Evolutionary conservation across 37 sponge, comb jelly and placozoan genomes (phyloP).

Genomic region (Spongilla lacustris): DNA sequence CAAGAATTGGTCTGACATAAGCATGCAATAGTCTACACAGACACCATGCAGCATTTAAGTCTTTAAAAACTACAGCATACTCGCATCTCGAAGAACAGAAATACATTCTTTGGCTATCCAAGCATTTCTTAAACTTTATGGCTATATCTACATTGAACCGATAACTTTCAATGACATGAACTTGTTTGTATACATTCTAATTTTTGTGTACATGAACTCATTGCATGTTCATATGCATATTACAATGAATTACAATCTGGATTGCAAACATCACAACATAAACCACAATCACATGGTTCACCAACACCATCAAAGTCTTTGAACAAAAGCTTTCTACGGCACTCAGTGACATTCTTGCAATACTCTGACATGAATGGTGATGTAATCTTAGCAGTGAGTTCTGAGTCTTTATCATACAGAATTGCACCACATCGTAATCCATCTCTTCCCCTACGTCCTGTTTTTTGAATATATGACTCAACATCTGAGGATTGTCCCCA

Average conservation of each 20-base stretch:
- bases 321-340: conserved; percentile 24
- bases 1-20: too few species aligned
- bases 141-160: too few species aligned
- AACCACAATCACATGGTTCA: neutral
- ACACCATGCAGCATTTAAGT: too few species aligned
- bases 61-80: too few species aligned
- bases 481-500: conserved; percentile 6
- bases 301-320: neutral
- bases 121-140: too few species aligned
- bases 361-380: conserved; percentile 9
- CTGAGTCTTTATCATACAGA: neutral
- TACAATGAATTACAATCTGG: conserved; percentile 6
- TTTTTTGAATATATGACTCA: conserved; percentile 26
- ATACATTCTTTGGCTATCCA: too few species aligned
- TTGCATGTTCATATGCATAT: too few species aligned
- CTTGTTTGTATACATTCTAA: too few species aligned
- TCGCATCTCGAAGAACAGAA: too few species aligned
- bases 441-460: conserved; percentile 29
- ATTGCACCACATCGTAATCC: neutral
- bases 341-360: neutral
- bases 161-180: too few species aligned
- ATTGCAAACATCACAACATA: conserved; percentile 21
- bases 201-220: too few species aligned
- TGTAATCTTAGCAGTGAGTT: neutral
- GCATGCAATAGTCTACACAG: neutral